Evolutionary conservation across 2,113 vertebrate species (phyloP).

Genomic region (Chelonoidis abingdonii): DNA sequence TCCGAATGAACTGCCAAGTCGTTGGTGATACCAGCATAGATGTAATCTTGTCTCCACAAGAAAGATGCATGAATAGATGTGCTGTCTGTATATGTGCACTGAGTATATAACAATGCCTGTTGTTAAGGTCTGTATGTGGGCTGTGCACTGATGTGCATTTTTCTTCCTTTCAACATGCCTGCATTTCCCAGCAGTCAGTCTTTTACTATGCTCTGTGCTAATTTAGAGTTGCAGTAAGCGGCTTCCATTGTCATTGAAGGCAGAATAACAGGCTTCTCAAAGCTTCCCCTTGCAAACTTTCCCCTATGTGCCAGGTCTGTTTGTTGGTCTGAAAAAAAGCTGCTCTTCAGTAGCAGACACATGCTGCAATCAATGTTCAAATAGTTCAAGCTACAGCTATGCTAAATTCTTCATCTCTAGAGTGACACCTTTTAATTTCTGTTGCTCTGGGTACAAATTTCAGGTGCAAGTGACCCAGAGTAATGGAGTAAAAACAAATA

Average conservation of each 20-base stretch:
- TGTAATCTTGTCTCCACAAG: background rate
- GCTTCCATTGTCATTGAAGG: background rate
- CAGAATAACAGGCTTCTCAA: background rate
- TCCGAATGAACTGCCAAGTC: background rate
- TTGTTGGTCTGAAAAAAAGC: background rate
- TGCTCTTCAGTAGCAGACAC: background rate
- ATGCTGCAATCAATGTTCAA: background rate
- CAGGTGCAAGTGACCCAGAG: background rate
- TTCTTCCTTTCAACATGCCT: background rate
- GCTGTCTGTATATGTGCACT: background rate
- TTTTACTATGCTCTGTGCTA: background rate
- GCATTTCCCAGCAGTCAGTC: background rate
- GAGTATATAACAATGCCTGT: background rate
- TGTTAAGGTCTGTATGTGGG: background rate
- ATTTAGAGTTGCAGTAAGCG: background rate
- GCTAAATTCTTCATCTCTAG: background rate
- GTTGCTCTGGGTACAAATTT: background rate
- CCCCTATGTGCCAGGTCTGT: background rate
- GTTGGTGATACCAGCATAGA: background rate
- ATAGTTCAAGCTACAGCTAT: background rate
- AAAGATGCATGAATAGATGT: background rate
- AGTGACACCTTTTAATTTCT: background rate
- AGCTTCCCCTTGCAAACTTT: background rate
- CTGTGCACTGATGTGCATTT: background rate
- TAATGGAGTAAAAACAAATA: background rate